Base-by-base conservation (phyloP, 2,113 vertebrate species). In the Nematolebias whitei region DNA sequence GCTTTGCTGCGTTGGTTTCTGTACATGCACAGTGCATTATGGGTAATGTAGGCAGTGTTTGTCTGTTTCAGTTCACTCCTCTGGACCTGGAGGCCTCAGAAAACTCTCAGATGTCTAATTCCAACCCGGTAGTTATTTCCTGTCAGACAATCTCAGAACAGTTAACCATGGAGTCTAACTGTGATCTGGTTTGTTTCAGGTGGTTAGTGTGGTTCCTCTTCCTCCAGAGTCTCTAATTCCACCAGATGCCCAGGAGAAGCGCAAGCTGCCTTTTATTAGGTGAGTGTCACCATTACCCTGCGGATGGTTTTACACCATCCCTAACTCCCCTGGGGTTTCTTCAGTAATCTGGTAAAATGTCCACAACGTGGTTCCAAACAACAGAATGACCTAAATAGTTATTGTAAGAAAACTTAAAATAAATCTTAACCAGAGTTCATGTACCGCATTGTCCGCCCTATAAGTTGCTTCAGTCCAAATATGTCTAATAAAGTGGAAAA, bases 191-290 rank as follows among this genome's bases (percentile, higher is more conserved):
- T 44, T 49, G 15, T 5, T 20, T 2, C 49, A 97, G 96, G 56
- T 58, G 0, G 84, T 94, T 16, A 57, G 38, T 0, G 68, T 96
- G 3, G 19, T 89, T 1, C 94, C 94, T 41, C 88, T 96, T 24
- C 93, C 94, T 18, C 96, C 96, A 0, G 92, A 93, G 85, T 88
- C 92, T 57, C 88, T 98, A 69, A 91, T 96, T 22, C 89, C 94
- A 5, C 91, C 85, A 0, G 94, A 97, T 0, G 91, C 93, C 0
- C 8, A 40, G 0, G 95, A 96, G 71, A 98, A 96, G 81, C 92
- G 85, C 19, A 92, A 82, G 12, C 90, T 87, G 8, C 96, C 94
- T 0, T 90, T 98, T 15, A 84, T 95, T 78, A 98, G 95, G 96
- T 98, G 68, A 26, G 44, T 58, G 12, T 35, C 23, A n/a, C 22